Base-by-base conservation (phyloP, 2,797 vertebrate genomes). In the Sebastes itinus region DNA sequence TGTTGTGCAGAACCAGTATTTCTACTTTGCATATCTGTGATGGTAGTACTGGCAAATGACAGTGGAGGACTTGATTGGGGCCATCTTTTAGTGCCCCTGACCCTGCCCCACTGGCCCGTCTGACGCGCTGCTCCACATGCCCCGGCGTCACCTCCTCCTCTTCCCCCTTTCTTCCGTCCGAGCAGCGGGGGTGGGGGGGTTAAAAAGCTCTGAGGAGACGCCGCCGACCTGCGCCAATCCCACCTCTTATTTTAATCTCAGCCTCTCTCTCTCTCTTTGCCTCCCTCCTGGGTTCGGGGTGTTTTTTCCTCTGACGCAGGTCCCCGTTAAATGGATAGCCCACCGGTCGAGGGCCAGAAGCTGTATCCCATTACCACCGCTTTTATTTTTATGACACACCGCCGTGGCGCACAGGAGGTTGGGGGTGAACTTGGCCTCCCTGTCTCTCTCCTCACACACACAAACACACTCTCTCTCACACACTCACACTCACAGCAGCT, bases 381-480 rank as follows among this genome's bases (percentile, higher is more conserved):
- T 93, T 93, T 93, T 93, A 93, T 94, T 94, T 94, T 94, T 93
- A 95, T 93, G 92, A 88, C 88, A 87, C 88, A 52, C 77, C 56
- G 76, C 70, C 55, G 35, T 46, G 80, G 67, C 59, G 84, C 72
- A 78, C 60, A 60, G 77, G 79, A 83, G 80, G 75, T 74, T 58
- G 61, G 49, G 80, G 72, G 64, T 92, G 89, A 92, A 93, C 89
- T 94, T 94, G 91, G 82, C 72, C 87, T 71, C 73, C 35, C 65
- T 16, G 8, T 72, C 25, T 66, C 66, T 54, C 8, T 69, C 6
- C 66, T 13, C 67, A 18, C 65, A 30, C 38, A 18, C 60, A 54
- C 13, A 33, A 60, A 16, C 30, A 11, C 38, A 16, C 38, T 16
- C 35, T 11, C 10, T 13, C 35, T 2, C 35, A 38, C 35, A 38